Evolutionary conservation across 23 tunicate genomes (phyloP), one percentile per base, ranked within the genome.

Genomic region (Clavelina lepadiformis): DNA sequence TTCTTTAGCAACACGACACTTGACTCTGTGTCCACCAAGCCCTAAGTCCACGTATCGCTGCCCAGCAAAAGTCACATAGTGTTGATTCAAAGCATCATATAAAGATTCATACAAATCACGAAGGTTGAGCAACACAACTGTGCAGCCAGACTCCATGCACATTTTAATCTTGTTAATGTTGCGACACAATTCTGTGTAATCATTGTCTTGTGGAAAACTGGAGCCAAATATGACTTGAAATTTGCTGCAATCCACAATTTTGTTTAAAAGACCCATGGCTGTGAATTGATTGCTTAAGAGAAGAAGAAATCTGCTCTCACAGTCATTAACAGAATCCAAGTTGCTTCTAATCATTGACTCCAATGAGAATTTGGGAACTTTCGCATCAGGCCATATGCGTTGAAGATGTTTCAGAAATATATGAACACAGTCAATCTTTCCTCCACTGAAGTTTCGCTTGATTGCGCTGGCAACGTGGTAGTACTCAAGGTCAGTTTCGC

Each of bases 211-310:
- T 15, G 91, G 91, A 75, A 83, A 83, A 46, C 91, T 83, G 1
- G 91, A 83, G n/a, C 91, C 91, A 65, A 83, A 83, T 29, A 83
- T 76, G 2, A 83, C 73, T 45, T 83, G 82, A 51, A 83, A 79
- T 0, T 69, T 31, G 4, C 22, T 28, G 5, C 55, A 31, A 20
- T 70, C 56, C 5, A 61, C 67, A 46, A 83, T 29, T 3, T 59
- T 34, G 18, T 44, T 45, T 5, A 83, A 28, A 2, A 83, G 71
- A 61, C 55, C 59, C 22, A 75, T 32, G 1, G 91, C 70, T 8
- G 82, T 58, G 60, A 58, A 83, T 37, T 69, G 81, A 35, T 83
- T 83, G 19, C 82, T 67, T 54, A 83, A n/a, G 0, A 83, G 46
- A 33, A 83, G 56, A 20, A 83, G 46, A 67, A 65, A 83, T 5